A percentile compares a stretch with the other conserved stretches of the same genome.
Conservation (phyloP, 2,888 invertebrate genomes). For the Minunthozetes semirufus region DNA sequence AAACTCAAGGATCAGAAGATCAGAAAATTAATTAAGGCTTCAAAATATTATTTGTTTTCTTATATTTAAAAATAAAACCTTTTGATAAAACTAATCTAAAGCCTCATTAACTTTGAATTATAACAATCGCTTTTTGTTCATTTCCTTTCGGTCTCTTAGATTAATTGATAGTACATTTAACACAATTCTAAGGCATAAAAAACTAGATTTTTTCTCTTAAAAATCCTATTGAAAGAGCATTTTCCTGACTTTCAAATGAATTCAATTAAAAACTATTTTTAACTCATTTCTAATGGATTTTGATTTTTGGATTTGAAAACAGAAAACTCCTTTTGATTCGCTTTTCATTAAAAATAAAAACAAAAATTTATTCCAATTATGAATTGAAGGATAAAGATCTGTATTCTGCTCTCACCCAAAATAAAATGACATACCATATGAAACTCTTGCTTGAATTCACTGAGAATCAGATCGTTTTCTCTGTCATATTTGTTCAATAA, state of each 20-base stretch:
- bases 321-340: no score
- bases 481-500: constrained; percentile 8
- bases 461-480: constrained; percentile 25
- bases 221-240: neutral
- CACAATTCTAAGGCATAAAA: neutral
- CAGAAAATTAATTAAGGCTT: no score
- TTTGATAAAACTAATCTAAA: neutral
- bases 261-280: no score
- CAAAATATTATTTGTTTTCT: no score
- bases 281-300: no score
- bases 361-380: no score
- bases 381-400: no score
- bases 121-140: neutral
- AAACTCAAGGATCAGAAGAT: no score
- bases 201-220: neutral
- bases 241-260: no score
- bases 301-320: no score
- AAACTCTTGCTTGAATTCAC: constrained; percentile 31
- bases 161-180: neutral
- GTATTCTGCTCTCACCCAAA: no score
- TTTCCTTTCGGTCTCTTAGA: neutral
- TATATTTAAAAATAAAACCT: neutral
- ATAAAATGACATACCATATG: constrained; percentile 33
- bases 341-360: no score
- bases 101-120: constrained; percentile 11